Evolutionary conservation across 2,888 invertebrate genomes (phyloP).

Genomic region (Hololepta plana): DNA sequence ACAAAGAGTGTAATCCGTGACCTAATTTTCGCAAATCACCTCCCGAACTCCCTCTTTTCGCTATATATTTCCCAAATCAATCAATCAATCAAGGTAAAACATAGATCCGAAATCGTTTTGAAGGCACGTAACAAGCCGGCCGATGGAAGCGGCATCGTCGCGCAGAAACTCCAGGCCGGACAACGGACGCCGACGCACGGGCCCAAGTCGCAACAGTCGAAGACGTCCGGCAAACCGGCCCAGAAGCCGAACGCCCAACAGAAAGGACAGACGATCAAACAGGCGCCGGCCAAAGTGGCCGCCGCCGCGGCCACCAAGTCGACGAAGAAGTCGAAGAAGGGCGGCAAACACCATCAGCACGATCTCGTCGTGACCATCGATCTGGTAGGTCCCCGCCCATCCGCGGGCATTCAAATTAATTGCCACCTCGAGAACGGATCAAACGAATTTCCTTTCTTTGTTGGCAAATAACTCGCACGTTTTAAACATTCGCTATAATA

Average conservation of each 20-base stretch:
- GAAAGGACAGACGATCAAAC: constrained; percentile 54
- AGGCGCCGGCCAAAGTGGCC: constrained; percentile 40
- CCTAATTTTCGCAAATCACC: too few species aligned
- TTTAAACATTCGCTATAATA: too few species aligned
- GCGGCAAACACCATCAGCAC: constrained; percentile 62
- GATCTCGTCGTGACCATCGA: constrained; percentile 69
- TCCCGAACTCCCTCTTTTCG: too few species aligned
- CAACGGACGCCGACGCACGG: constrained; percentile 42
- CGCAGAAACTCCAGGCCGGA: constrained; percentile 50
- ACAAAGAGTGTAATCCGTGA: too few species aligned
- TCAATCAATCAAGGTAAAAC: too few species aligned
- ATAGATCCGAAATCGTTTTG: too few species aligned
- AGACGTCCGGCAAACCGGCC: constrained; percentile 36
- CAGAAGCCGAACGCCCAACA: constrained; percentile 49
- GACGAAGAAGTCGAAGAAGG: constrained; percentile 56
- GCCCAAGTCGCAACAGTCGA: constrained; percentile 33
- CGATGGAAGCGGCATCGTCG: constrained; percentile 52
- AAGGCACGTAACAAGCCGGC: constrained; percentile 72
- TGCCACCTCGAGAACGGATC: too few species aligned
- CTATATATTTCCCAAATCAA: too few species aligned
- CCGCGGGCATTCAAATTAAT: constrained; percentile 4
- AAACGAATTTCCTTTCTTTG: too few species aligned
- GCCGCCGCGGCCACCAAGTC: constrained; percentile 37
- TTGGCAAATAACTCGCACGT: too few species aligned
- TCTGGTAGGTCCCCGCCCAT: constrained; percentile 62